phyloP scores from a whole-genome alignment of 2,113 vertebrate genomes.

The Capricornis sumatraensis region DNA sequence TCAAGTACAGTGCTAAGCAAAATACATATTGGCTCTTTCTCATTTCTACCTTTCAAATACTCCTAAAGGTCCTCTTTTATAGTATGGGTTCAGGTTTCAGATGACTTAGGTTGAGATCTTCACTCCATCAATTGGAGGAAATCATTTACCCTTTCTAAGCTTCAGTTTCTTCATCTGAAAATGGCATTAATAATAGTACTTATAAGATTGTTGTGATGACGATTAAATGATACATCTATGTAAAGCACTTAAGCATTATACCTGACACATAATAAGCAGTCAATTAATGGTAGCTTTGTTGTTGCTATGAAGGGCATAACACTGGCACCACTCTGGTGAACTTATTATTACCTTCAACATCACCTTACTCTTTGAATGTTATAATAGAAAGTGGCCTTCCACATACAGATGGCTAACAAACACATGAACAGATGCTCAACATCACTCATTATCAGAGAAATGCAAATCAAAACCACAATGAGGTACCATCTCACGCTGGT shows the following conservation, averaged over 20 bases:
- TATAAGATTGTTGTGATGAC: background rate
- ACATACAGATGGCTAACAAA: background rate
- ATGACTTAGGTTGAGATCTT: background rate
- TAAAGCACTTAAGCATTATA: background rate
- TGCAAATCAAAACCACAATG: background rate
- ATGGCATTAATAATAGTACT: background rate
- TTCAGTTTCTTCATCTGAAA: background rate
- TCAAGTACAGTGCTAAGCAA: background rate
- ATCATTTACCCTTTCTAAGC: background rate
- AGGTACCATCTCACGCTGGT: background rate
- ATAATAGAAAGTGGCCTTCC: background rate
- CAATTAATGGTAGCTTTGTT: background rate
- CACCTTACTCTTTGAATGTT: background rate
- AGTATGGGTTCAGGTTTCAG: background rate
- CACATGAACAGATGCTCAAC: background rate
- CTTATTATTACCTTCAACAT: background rate
- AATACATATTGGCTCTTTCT: background rate
- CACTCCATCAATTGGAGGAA: background rate
- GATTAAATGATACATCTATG: background rate
- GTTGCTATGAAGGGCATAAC: background rate
- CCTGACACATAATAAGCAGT: background rate
- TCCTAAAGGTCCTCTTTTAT: background rate
- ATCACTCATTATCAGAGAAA: background rate
- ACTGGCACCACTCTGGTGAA: background rate
- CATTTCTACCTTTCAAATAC: constrained; percentile 11